Percentiles rank a stretch among this genome's conserved stretches.
These are phyloP conservation scores for Euproctis similis DNA, from an alignment of 2,888 invertebrate genomes.

Conservation along the genomic window DNA sequence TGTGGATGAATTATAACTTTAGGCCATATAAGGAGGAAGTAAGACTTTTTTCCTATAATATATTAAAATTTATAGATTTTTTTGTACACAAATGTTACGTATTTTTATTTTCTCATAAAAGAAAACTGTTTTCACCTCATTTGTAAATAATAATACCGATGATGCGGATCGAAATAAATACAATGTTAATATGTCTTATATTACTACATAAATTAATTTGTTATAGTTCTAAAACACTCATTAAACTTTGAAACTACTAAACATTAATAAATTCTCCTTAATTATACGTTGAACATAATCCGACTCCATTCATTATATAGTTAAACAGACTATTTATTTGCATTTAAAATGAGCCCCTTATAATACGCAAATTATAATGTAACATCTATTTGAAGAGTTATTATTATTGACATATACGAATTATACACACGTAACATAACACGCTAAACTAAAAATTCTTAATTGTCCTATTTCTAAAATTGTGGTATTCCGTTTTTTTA, in stretches of 20 bases:
- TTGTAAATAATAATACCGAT: too few relatives aligned
- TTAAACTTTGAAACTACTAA: background rate
- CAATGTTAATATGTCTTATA: background rate
- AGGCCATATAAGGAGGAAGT: background rate
- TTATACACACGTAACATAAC: too few relatives aligned
- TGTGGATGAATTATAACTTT: conserved; percentile 2
- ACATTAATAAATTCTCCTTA: conserved; percentile 4
- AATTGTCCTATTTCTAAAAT: too few relatives aligned
- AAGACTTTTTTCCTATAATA: background rate
- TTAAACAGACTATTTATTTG: conserved; percentile 1
- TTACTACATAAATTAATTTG: background rate
- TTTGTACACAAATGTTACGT: background rate
- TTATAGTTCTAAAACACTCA: background rate
- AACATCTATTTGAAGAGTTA: background rate
- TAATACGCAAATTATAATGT: background rate
- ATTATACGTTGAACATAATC: conserved; percentile 8
- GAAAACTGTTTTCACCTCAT: too few relatives aligned
- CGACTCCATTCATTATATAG: conserved; percentile 10
- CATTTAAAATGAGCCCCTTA: conserved; percentile 1
- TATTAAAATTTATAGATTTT: background rate
- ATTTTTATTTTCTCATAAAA: background rate
- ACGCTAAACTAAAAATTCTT: too few relatives aligned
- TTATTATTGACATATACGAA: too few relatives aligned
- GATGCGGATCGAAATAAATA: too few relatives aligned
- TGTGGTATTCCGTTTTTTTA: too few relatives aligned